These are phyloP conservation scores for Andrena fulva DNA, from an alignment of 2,888 invertebrate genomes.

Conservation along the genomic window DNA sequence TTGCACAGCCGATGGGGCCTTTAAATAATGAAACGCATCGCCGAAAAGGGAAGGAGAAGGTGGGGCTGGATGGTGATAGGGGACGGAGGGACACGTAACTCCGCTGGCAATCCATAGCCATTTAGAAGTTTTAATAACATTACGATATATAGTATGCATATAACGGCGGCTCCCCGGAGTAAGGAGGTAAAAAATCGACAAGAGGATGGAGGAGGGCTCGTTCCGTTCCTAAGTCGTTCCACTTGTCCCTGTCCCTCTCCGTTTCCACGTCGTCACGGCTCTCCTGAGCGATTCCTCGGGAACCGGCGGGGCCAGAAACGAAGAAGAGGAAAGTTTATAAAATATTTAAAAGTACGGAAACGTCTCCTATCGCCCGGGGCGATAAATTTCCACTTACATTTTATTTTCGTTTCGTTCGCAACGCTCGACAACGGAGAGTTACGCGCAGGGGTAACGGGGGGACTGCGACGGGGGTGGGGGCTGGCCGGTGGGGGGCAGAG, in stretches of 20 bases:
- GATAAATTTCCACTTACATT: slow-evolving; percentile 85
- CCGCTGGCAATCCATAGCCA: slow-evolving; percentile 77
- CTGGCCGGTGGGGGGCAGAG: slow-evolving; percentile 41
- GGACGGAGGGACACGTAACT: slow-evolving; percentile 65
- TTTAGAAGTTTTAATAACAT: slow-evolving; percentile 85
- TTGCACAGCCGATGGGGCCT: slow-evolving; percentile 26
- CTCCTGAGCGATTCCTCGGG: slow-evolving; percentile 75
- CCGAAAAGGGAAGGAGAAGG: not conserved
- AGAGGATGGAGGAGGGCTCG: slow-evolving; percentile 72
- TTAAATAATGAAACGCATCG: slow-evolving; percentile 46
- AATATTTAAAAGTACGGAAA: slow-evolving; percentile 85
- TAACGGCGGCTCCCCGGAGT: slow-evolving; percentile 53
- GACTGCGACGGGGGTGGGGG: slow-evolving; percentile 45
- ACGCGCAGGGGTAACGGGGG: slow-evolving; percentile 42
- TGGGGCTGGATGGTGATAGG: not conserved
- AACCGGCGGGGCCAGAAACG: slow-evolving; percentile 71
- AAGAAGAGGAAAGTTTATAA: slow-evolving; percentile 84
- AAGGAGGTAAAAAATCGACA: slow-evolving; percentile 80
- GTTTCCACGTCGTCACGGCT: slow-evolving; percentile 70
- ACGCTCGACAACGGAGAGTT: slow-evolving; percentile 74
- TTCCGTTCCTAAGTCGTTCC: slow-evolving; percentile 71
- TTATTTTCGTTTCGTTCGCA: slow-evolving; percentile 83
- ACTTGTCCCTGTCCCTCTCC: slow-evolving; percentile 67
- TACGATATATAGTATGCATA: slow-evolving; percentile 79
- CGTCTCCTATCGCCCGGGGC: slow-evolving; percentile 84